A percentile compares a stretch with the other conserved stretches of the same genome.
These are phyloP conservation scores for Rhorus exstirpatorius DNA, from an alignment of 2,888 invertebrate genomes.

Conservation along the genomic window DNA sequence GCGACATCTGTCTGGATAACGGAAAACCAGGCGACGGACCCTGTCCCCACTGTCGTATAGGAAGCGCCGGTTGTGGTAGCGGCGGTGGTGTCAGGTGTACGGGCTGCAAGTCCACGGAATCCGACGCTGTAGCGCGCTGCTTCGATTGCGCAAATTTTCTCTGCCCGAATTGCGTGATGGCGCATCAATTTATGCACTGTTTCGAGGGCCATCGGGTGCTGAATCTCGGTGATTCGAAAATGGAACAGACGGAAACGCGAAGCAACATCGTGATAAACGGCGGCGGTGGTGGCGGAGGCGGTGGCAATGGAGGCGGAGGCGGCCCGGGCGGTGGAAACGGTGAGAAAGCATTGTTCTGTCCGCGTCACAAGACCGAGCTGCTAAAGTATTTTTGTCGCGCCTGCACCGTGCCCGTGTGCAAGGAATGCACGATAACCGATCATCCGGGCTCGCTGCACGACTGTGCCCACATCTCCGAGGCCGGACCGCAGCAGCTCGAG, in stretches of 20 bases:
- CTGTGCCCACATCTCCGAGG: slow-evolving; percentile 94
- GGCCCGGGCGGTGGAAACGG: slow-evolving; percentile 84
- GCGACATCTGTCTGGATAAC: slow-evolving; percentile 84
- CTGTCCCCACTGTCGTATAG: slow-evolving; percentile 86
- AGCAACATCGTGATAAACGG: slow-evolving; percentile 70
- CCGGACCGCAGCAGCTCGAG: slow-evolving; percentile 93
- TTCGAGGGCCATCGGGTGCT: slow-evolving; percentile 98
- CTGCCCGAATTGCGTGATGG: slow-evolving; percentile 99
- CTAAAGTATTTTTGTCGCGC: slow-evolving; percentile 98
- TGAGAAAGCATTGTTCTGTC: slow-evolving; percentile 92
- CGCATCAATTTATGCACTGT: slow-evolving; percentile 99
- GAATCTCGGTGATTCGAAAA: slow-evolving; percentile 90
- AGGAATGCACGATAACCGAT: slow-evolving; percentile 96
- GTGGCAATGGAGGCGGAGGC: slow-evolving; percentile 80
- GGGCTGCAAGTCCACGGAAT: slow-evolving; percentile 98
- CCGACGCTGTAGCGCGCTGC: slow-evolving; percentile 97
- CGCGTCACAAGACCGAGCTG: slow-evolving; percentile 95
- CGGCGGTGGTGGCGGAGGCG: slow-evolving; percentile 48
- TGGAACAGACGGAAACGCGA: slow-evolving; percentile 84
- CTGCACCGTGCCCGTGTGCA: slow-evolving; percentile 97
- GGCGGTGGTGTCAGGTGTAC: slow-evolving; percentile 93
- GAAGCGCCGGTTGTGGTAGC: slow-evolving; percentile 88
- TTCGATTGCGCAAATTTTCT: slow-evolving; percentile 98
- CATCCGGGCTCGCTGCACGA: slow-evolving; percentile 94
- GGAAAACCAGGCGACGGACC: slow-evolving; percentile 84